Percentiles rank a stretch among this genome's conserved stretches.
Conservation (phyloP, 1,140 invertebrate genomes). For the Eurosta solidaginis region DNA sequence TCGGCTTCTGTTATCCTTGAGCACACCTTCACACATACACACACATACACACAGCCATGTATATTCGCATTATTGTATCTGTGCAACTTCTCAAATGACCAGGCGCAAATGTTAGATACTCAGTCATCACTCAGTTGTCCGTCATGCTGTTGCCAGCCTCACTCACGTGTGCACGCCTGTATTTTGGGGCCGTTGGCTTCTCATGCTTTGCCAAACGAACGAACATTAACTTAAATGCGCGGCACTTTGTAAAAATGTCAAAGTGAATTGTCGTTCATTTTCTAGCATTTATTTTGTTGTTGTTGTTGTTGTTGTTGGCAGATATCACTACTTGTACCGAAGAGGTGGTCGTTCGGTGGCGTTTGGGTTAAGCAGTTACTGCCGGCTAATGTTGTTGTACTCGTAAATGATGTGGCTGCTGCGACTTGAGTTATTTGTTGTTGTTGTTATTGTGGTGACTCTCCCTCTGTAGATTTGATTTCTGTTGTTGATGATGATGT, state of each 20-base stretch:
- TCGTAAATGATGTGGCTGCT: no score
- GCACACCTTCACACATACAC: neutral
- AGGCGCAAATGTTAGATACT: conserved; percentile 2
- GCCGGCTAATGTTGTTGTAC: neutral
- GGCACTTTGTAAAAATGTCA: conserved; percentile 28
- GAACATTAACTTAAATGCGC: conserved; percentile 21
- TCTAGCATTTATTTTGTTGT: conserved; percentile 15
- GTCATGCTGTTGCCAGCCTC: conserved; percentile 8
- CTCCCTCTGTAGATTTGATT: neutral
- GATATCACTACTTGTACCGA: no score
- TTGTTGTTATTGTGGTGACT: neutral
- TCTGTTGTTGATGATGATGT: conserved; percentile 29
- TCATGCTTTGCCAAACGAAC: neutral
- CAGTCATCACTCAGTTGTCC: conserved; percentile 26
- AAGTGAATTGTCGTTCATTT: conserved; percentile 14
- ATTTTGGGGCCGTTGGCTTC: neutral
- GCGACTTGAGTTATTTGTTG: no score
- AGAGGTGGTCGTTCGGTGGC: neutral
- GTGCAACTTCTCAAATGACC: neutral
- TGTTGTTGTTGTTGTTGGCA: no score
- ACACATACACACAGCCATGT: neutral
- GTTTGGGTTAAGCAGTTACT: neutral
- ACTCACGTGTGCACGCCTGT: neutral
- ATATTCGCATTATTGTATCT: no score
- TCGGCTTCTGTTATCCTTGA: neutral